These are phyloP conservation scores for Ranitomeya imitator DNA, from an alignment of 2,113 vertebrate genomes.

Conservation along the genomic window DNA sequence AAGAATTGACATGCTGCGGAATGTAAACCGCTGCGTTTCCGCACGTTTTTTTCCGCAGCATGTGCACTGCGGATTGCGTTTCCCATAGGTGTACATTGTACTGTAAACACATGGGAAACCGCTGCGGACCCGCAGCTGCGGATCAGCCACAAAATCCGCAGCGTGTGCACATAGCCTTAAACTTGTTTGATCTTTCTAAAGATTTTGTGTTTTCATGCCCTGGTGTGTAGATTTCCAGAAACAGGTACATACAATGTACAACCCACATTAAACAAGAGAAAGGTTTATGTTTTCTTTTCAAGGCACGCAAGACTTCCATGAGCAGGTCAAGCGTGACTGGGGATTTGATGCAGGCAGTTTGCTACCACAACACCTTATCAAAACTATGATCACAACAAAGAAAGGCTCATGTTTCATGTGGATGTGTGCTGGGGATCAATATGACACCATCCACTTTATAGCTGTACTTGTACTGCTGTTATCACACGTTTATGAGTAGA, in stretches of 20 bases:
- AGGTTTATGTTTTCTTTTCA: constrained; percentile 27
- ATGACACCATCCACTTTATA: constrained; percentile 29
- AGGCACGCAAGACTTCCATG: constrained; percentile 16
- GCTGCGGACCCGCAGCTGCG: no score
- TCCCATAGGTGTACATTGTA: no score
- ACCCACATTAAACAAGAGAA: constrained; percentile 8
- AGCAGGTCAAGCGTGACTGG: constrained; percentile 31
- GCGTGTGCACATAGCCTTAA: no score
- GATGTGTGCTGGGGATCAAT: constrained; percentile 24
- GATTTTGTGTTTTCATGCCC: background rate
- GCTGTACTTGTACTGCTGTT: constrained; percentile 16
- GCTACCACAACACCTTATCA: constrained; percentile 5
- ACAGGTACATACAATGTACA: constrained; percentile 9
- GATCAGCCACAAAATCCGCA: no score
- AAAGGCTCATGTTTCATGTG: constrained; percentile 22
- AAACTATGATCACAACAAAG: constrained; percentile 34
- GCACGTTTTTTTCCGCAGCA: no score
- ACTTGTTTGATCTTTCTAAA: background rate
- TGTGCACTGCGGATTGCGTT: no score
- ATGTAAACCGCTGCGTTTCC: no score
- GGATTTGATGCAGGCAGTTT: constrained; percentile 27
- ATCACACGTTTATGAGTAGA: constrained; percentile 9
- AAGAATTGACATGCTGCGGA: no score
- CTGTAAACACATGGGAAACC: no score
- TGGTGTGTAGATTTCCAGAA: background rate